Base-by-base conservation (phyloP, 2,888 invertebrate species). In the Brenthis daphne region DNA sequence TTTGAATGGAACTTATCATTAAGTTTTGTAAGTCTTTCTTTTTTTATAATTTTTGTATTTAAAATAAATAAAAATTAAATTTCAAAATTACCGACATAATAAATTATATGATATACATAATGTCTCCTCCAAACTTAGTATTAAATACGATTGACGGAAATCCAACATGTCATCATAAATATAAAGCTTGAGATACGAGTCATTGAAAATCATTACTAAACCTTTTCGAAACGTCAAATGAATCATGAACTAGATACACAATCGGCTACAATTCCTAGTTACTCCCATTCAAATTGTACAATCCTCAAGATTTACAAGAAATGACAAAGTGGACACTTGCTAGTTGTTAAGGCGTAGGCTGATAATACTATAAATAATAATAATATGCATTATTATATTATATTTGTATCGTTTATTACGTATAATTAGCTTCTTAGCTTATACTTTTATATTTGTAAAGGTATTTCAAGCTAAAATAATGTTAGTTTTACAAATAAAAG, bases 221-320 rank as follows among this genome's bases (percentile, higher is more conserved):
- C 64, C 73, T 65, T 68, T 56, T 47, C 48, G 69, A 51, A 67
- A 65, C 57, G 73, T 71, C 72, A 68, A 67, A 73, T 73, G 71
- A 74, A 73, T 73, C 71, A 74, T 66, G 71, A 57, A 64, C 69
- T 67, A 71, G 73, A 71, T 72, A 68, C 70, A 72, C 70, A 73
- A 73, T 69, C 72, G 70, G 65, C 70, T 54, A 68, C 71, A 71
- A 73, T 72, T 70, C 65, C 68, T 60, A 71, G 66, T 71, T 65
- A 67, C 66, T 67, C 61, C 73, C 64, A 71, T 71, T 71, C 69
- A 70, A 64, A 67, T 60, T 66, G 69, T 68, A 65, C 56, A 70
- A 70, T 71, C 57, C 71, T 69, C 64, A n/a, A 57, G 24, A 57
- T 68, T 68, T 68, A 53, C 63, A 57, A 51, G 70, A 68, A 64